These are phyloP conservation scores for Pocillopora verrucosa DNA, from an alignment of 64 coral and sea anemone genomes.

Conservation along the genomic window DNA sequence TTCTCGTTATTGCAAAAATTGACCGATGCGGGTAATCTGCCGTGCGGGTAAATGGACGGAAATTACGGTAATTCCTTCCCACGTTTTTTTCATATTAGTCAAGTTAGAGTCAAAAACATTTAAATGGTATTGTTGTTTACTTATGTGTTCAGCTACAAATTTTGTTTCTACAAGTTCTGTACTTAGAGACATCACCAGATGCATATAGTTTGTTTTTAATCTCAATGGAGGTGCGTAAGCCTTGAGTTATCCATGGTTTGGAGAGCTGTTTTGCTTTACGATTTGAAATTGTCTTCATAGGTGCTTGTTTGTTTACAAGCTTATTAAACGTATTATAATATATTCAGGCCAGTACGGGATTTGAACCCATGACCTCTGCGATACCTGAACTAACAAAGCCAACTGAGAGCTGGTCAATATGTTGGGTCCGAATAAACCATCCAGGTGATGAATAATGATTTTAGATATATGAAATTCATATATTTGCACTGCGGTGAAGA, in stretches of 20 bases:
- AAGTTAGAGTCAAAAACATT: conserved; percentile 33
- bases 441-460: too few relatives aligned
- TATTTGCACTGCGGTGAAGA: too few relatives aligned
- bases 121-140: conserved; percentile 45
- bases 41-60: too few relatives aligned
- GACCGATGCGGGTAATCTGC: too few relatives aligned
- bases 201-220: conserved; percentile 29
- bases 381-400: too few relatives aligned
- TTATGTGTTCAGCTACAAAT: conserved; percentile 12
- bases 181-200: not conserved
- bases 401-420: too few relatives aligned
- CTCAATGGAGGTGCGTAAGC: not conserved
- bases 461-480: too few relatives aligned
- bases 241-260: conserved; percentile 22
- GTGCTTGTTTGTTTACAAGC: conserved; percentile 27
- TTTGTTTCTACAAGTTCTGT: conserved; percentile 20
- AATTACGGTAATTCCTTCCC: not conserved
- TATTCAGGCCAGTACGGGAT: too few relatives aligned
- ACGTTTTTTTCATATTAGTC: conserved; percentile 15
- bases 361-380: too few relatives aligned
- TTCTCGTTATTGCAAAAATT: too few relatives aligned
- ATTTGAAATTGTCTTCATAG: conserved; percentile 17
- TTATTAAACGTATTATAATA: conserved; percentile 32
- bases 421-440: too few relatives aligned
- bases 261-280: conserved; percentile 12